Evolutionary conservation across 2,888 invertebrate genomes (phyloP), one percentile per base, ranked within the genome.

Genomic region (Pseudoips prasinana): DNA sequence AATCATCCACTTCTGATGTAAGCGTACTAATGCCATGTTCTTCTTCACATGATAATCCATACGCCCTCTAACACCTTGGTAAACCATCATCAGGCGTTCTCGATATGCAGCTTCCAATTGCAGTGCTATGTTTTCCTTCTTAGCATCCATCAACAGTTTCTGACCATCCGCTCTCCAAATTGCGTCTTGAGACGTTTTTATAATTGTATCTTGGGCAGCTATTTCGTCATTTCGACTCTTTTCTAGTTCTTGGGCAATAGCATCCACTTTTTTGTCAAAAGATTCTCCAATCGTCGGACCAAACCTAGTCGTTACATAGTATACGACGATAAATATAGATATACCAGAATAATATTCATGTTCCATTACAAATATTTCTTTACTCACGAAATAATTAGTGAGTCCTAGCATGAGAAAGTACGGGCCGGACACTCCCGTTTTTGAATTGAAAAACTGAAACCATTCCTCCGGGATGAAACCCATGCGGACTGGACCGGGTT

Each of bases 101-200:
- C 94, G 90, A 87, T 97, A 99, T n/a, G 91, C 92, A 26, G 97
- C 95, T 89, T 99, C 99, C 38, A 98, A 81, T 79, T 99, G 98
- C 64, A 99, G 91, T 1, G 91, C 91, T 42, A 99, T 92, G 77
- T 97, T 98, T 77, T 98, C 98, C 66, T 94, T 94, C 73, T 96
- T 98, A 28, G 95, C 96, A 18, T 94, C 92, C 62, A 95, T 92
- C 10, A 98, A 80, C 50, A 94, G 36, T 38, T 91, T 84, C 64
- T 96, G 94, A 1, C 94, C 96, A 47, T 96, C 93, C 7, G 94
- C 91, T 52, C 92, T 90, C 92, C 91, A 92, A 65, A 96, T 94
- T 17, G 92, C 90, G 29, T 90, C 90, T 73, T 95, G 91, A 39
- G 93, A 92, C 0, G 69, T 62, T 14, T 90, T 90, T 31, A 97